Conservation (phyloP, 2,113 vertebrate genomes). For the Thalassoma bifasciatum region DNA sequence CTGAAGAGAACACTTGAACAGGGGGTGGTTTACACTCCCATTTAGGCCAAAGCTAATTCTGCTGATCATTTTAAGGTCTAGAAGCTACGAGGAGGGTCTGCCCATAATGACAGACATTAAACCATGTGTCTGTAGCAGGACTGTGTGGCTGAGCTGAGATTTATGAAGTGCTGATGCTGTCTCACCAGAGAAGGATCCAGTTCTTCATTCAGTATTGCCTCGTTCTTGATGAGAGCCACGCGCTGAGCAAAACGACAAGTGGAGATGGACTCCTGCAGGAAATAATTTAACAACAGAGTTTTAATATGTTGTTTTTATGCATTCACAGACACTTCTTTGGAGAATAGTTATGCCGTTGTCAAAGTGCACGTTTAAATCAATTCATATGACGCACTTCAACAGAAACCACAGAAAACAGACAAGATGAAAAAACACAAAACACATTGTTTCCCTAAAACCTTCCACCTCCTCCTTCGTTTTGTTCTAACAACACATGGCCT, state of each 20-base stretch:
- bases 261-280: constrained; percentile 92
- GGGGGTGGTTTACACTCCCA: constrained; percentile 50
- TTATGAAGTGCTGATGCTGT: constrained; percentile 19
- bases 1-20: constrained; percentile 38
- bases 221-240: constrained; percentile 95
- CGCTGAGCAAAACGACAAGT: constrained; percentile 96
- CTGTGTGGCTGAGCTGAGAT: constrained; percentile 5
- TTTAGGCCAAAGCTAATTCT: constrained; percentile 22
- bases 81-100: constrained; percentile 51
- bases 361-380: neutral
- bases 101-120: constrained; percentile 25
- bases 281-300: neutral
- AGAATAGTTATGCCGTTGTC: neutral
- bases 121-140: constrained; percentile 42
- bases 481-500: too few species aligned
- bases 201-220: constrained; percentile 95
- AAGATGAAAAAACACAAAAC: too few species aligned
- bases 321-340: too few species aligned
- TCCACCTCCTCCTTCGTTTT: too few species aligned
- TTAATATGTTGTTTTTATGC: neutral
- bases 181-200: constrained; percentile 93
- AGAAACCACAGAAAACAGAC: too few species aligned
- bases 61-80: constrained; percentile 56
- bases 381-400: too few species aligned
- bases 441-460: neutral